Base-by-base conservation (phyloP, 1,140 invertebrate genomes). In the Listronotus bonariensis region DNA sequence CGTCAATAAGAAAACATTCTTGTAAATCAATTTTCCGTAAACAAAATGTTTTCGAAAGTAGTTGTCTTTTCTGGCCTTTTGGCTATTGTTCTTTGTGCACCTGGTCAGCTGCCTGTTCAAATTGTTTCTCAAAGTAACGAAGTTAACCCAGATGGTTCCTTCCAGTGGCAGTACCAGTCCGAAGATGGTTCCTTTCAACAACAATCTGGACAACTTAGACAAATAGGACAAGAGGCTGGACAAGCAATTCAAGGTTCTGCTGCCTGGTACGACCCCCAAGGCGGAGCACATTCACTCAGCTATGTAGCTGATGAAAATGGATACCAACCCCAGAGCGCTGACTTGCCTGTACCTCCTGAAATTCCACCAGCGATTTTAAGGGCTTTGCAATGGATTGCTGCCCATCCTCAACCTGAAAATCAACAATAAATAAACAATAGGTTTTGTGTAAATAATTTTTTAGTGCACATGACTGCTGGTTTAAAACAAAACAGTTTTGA, bases 261-360 rank as follows among this genome's bases (percentile, higher is more conserved):
- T 68, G 87, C 87, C 53, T 93, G 92, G 76, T 91, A 89, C 1
- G 88, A 89, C 1, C 89, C 90, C 8, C 84, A 88, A 62, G 87
- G 87, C 8, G 82, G 81, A 18, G 67, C 81, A 9, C 82, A 87
- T 58, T 77, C 75, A 34, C 74, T 88, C 10, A 82, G 49, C 6
- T 86, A 85, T 65, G 82, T 80, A n/a, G 85, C 85, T 18, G 84
- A 86, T 69, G 84, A 86, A 70, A 84, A 86, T 51, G 85, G 85
- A 10, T 87, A 82, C 72, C 78, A 77, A 6, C 80, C 84, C 46
- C 74, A 80, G 0, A 85, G 86, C 3, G 81, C 76, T 12, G 43
- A 46, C 17, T 15, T 46, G 9, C 43, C 43, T 46, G 43, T 46
- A 1, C 82, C 83, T 4, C 84, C 83, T 0, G 83, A 83, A 17